These are phyloP conservation scores for Dusona sp. DNA, from an alignment of 2,888 invertebrate species.

Conservation along the genomic window DNA sequence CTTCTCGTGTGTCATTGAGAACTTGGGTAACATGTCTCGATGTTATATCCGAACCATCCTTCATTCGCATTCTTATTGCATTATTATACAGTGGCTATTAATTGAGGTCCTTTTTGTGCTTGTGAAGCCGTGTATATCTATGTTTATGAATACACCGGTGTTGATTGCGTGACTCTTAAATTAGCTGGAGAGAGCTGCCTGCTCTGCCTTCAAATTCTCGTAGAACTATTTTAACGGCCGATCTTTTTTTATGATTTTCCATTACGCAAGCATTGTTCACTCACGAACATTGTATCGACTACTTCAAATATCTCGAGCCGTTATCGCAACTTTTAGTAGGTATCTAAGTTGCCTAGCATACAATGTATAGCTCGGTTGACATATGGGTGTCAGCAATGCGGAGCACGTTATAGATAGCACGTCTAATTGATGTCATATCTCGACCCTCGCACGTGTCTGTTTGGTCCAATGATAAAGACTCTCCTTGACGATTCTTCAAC, in stretches of 20 bases:
- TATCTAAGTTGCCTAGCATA: neutral
- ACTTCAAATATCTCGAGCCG: neutral
- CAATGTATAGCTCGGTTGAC: neutral
- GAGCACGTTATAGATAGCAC: neutral
- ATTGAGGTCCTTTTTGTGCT: slow-evolving; percentile 37
- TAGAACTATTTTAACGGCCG: neutral
- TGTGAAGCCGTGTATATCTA: neutral
- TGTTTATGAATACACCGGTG: neutral
- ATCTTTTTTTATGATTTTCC: neutral
- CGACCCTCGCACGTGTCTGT: neutral
- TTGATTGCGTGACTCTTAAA: slow-evolving; percentile 45
- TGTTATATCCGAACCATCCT: slow-evolving; percentile 2
- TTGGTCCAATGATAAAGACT: neutral
- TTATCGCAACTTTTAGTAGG: neutral
- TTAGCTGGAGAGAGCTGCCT: slow-evolving; percentile 32
- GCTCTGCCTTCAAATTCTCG: slow-evolving; percentile 4
- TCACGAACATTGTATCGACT: neutral
- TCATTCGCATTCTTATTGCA: slow-evolving; percentile 44
- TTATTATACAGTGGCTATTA: slow-evolving; percentile 45
- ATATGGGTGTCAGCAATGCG: neutral
- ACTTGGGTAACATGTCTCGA: slow-evolving; percentile 47
- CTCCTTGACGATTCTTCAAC: neutral
- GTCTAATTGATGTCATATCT: neutral
- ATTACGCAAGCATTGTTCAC: neutral
- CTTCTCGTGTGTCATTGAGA: slow-evolving; percentile 33